phyloP scores from a whole-genome alignment of 2,888 invertebrate species.

The Ethmia dodecea region DNA sequence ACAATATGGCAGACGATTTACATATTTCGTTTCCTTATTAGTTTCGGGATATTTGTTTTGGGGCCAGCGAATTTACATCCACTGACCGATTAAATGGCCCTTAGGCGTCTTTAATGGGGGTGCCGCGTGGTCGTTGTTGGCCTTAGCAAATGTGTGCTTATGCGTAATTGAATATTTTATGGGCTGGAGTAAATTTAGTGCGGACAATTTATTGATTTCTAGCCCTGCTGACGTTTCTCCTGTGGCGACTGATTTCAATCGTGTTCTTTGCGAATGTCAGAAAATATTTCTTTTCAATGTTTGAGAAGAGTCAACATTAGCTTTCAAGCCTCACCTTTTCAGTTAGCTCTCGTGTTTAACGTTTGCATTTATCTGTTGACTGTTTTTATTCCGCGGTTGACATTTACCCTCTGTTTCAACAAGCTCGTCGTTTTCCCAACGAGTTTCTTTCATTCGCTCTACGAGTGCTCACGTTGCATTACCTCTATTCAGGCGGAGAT shows the following conservation, averaged over 20 bases:
- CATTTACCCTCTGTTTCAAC: slow-evolving; percentile 74
- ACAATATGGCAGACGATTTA: slow-evolving; percentile 77
- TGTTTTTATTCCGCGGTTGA: slow-evolving; percentile 75
- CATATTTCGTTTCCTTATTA: slow-evolving; percentile 79
- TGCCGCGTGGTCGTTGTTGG: slow-evolving; percentile 76
- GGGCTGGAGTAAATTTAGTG: slow-evolving; percentile 63
- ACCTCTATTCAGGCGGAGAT: slow-evolving; percentile 71
- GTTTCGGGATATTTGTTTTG: slow-evolving; percentile 78
- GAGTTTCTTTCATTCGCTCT: slow-evolving; percentile 72
- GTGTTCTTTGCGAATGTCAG: slow-evolving; percentile 19
- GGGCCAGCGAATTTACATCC: slow-evolving; percentile 75
- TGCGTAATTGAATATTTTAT: slow-evolving; percentile 78
- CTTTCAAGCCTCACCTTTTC: slow-evolving; percentile 59
- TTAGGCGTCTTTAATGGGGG: slow-evolving; percentile 78
- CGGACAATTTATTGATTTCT: slow-evolving; percentile 62
- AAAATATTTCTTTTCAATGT: slow-evolving; percentile 27
- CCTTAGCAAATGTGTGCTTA: slow-evolving; percentile 76
- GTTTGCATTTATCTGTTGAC: slow-evolving; percentile 77
- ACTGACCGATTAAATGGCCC: slow-evolving; percentile 78
- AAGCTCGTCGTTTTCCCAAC: slow-evolving; percentile 52
- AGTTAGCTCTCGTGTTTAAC: slow-evolving; percentile 69
- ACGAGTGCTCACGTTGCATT: slow-evolving; percentile 68
- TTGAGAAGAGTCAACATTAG: slow-evolving; percentile 47
- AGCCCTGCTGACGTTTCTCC: slow-evolving; percentile 27
- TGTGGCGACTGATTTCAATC: slow-evolving; percentile 24